Evolutionary conservation across 2,797 vertebrate species (phyloP).

Genomic region (Hypotaenidia okinawae): DNA sequence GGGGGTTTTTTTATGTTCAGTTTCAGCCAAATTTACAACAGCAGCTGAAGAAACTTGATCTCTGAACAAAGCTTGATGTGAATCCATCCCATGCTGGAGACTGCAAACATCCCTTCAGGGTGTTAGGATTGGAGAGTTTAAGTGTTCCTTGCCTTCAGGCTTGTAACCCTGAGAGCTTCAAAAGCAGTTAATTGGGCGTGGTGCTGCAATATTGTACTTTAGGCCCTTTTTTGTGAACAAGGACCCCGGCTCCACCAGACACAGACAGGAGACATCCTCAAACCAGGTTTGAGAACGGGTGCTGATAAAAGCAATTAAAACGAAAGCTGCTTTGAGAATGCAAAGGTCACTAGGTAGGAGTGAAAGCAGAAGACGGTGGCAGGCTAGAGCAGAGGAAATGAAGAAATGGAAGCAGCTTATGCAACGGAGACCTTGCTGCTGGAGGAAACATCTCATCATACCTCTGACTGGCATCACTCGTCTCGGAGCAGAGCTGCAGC

Average conservation of each 20-base stretch:
- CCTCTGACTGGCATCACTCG: neutral
- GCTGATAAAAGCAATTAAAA: neutral
- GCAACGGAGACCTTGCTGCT: neutral
- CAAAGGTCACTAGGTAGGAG: slow-evolving; percentile 39
- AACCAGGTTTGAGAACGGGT: neutral
- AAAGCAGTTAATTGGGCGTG: neutral
- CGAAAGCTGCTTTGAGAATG: neutral
- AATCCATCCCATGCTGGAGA: neutral
- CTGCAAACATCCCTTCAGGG: neutral
- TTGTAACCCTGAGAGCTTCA: neutral
- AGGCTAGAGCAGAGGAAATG: slow-evolving; percentile 21
- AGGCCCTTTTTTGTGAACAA: neutral
- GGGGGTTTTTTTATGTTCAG: neutral
- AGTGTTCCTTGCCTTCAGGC: neutral
- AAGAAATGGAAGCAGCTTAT: slow-evolving; percentile 33
- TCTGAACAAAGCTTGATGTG: neutral
- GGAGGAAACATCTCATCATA: slow-evolving; percentile 26
- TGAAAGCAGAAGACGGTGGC: neutral
- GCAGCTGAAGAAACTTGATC: neutral
- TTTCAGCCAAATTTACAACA: neutral
- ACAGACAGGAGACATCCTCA: neutral
- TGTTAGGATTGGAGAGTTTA: neutral
- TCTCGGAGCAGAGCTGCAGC: rapidly evolving
- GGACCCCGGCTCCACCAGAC: neutral
- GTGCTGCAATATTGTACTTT: neutral